A percentile compares a stretch with the other conserved stretches of the same genome.
phyloP scores from a whole-genome alignment of 2,888 invertebrate genomes.

The Mythimna loreyi region DNA sequence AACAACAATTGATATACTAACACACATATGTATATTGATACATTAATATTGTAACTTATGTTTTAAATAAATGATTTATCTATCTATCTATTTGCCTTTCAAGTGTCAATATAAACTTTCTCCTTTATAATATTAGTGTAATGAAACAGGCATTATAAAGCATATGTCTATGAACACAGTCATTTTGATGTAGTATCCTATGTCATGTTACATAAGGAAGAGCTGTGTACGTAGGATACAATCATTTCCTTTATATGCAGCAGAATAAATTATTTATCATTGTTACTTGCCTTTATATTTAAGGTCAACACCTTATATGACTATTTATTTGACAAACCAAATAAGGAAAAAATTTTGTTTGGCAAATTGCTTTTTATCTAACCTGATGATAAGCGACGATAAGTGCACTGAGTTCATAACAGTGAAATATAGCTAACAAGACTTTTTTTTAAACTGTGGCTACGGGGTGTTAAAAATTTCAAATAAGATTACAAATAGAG shows the following conservation, averaged over 20 bases:
- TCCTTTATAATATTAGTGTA: no score
- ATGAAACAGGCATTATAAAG: neutral
- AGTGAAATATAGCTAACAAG: no score
- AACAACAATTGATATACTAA: no score
- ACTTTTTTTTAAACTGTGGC: no score
- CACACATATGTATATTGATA: no score
- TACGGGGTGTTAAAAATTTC: no score
- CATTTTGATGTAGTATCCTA: constrained; percentile 1
- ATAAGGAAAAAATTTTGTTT: neutral
- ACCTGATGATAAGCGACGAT: neutral
- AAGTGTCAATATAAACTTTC: no score
- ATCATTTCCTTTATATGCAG: constrained; percentile 16
- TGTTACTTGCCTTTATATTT: neutral
- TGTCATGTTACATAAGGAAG: constrained; percentile 7
- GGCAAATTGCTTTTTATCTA: neutral
- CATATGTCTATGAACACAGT: neutral
- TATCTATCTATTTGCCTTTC: no score
- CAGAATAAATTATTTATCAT: constrained; percentile 8
- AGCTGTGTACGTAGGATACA: constrained; percentile 18
- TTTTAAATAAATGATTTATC: no score
- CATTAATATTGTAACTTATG: no score
- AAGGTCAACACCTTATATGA: constrained; percentile 7
- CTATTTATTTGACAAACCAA: neutral
- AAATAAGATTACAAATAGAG: no score
- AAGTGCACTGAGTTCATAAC: neutral